Evolutionary conservation across 35 echinoderm and acorn worm genomes (phyloP).

Genomic region (Holothuria glaberrima): DNA sequence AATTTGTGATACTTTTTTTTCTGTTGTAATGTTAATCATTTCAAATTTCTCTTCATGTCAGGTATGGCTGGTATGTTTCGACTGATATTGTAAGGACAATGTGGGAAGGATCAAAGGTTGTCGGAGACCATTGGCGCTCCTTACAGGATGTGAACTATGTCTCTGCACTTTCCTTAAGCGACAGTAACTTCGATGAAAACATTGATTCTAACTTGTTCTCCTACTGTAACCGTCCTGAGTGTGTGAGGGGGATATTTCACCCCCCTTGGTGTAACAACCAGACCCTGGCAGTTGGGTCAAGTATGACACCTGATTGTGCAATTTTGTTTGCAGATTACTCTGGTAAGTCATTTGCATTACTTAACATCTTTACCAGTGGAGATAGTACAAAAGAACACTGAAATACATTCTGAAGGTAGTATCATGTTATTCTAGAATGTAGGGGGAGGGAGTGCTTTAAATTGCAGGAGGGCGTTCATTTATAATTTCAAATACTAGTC

Average conservation of each 20-base stretch:
- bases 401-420: too few species aligned
- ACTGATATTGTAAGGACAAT: neutral
- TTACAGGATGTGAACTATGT: conserved; percentile 35
- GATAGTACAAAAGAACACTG: too few species aligned
- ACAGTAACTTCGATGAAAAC: neutral
- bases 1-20: too few species aligned
- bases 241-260: conserved; percentile 19
- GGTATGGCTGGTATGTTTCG: conserved; percentile 50
- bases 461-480: too few species aligned
- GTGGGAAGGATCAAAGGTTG: conserved; percentile 40
- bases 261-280: conserved; percentile 49
- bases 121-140: conserved; percentile 50
- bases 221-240: conserved; percentile 23
- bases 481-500: too few species aligned
- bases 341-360: too few species aligned
- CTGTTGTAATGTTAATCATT: too few species aligned
- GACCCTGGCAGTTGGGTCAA: neutral
- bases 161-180: conserved; percentile 21
- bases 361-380: too few species aligned
- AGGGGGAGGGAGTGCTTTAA: too few species aligned
- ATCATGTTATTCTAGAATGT: too few species aligned
- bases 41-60: conserved; percentile 1
- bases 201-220: neutral
- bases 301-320: neutral
- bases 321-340: conserved; percentile 33